phyloP scores from a whole-genome alignment of 2,888 invertebrate genomes.

The Eupithecia inturbata region DNA sequence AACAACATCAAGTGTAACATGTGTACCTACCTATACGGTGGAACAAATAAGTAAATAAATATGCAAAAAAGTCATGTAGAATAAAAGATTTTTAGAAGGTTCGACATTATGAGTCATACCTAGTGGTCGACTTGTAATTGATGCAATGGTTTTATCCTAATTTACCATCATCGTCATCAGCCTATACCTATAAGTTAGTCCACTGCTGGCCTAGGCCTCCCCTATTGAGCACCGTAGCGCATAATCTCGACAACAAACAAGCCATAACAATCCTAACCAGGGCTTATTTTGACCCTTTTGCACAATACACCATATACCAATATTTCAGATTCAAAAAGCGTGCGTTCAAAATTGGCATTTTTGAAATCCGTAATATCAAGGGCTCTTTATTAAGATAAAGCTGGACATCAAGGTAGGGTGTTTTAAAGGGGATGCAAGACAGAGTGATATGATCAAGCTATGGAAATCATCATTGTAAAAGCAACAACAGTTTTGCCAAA shows the following conservation, averaged over 20 bases:
- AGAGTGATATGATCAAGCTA: slow-evolving; percentile 14
- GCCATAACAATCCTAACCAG: not conserved
- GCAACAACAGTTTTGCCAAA: too few species aligned
- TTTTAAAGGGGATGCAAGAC: slow-evolving; percentile 29
- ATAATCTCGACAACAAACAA: not conserved
- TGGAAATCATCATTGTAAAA: not conserved
- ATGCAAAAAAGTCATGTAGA: too few species aligned
- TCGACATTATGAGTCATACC: not conserved
- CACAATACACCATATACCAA: not conserved
- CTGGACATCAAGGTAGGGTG: slow-evolving; percentile 38
- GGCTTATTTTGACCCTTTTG: not conserved
- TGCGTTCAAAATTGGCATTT: slow-evolving; percentile 18
- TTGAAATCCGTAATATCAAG: slow-evolving; percentile 28
- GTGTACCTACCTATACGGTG: too few species aligned
- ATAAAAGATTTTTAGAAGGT: too few species aligned
- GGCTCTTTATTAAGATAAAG: slow-evolving; percentile 31
- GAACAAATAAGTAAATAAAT: too few species aligned
- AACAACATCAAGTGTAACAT: too few species aligned
- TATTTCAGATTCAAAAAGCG: slow-evolving; percentile 11
- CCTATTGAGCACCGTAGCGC: too few species aligned
- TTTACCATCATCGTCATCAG: too few species aligned
- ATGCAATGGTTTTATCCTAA: too few species aligned
- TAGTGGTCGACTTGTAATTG: too few species aligned
- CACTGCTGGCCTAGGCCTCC: too few species aligned
- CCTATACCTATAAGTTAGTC: too few species aligned